These are phyloP conservation scores for Autographa pulchrina DNA, from an alignment of 2,888 invertebrate genomes.

Conservation along the genomic window DNA sequence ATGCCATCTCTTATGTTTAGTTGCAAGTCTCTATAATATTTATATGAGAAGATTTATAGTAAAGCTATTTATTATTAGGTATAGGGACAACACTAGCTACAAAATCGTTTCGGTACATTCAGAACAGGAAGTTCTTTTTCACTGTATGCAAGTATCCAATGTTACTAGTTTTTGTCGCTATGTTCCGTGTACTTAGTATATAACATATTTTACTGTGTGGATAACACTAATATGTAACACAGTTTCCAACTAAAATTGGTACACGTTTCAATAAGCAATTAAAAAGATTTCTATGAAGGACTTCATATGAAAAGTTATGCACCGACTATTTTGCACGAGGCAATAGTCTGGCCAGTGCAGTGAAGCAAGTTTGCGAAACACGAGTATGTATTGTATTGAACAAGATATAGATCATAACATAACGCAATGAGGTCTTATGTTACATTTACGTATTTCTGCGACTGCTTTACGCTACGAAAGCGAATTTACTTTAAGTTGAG, in stretches of 20 bases:
- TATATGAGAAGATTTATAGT: slow-evolving; percentile 8
- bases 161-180: too few relatives aligned
- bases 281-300: not conserved
- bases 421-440: slow-evolving; percentile 54
- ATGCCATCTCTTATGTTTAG: slow-evolving; percentile 57
- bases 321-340: slow-evolving; percentile 19
- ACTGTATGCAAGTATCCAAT: too few relatives aligned
- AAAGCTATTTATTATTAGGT: not conserved
- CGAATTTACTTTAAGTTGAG: not conserved
- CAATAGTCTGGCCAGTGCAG: slow-evolving; percentile 39
- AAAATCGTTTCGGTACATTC: not conserved
- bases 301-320: slow-evolving; percentile 7
- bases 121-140: too few relatives aligned
- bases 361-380: slow-evolving; percentile 54
- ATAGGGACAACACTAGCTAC: too few relatives aligned
- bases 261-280: not conserved
- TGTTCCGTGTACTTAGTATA: not conserved
- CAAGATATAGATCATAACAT: slow-evolving; percentile 48
- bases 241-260: too few relatives aligned
- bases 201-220: too few relatives aligned
- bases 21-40: slow-evolving; percentile 37
- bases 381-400: slow-evolving; percentile 55
- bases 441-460: slow-evolving; percentile 40
- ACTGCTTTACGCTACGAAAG: not conserved
- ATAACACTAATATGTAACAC: too few relatives aligned